Base-by-base conservation (phyloP, 2,888 invertebrate genomes). In the Brenthis hecate region DNA sequence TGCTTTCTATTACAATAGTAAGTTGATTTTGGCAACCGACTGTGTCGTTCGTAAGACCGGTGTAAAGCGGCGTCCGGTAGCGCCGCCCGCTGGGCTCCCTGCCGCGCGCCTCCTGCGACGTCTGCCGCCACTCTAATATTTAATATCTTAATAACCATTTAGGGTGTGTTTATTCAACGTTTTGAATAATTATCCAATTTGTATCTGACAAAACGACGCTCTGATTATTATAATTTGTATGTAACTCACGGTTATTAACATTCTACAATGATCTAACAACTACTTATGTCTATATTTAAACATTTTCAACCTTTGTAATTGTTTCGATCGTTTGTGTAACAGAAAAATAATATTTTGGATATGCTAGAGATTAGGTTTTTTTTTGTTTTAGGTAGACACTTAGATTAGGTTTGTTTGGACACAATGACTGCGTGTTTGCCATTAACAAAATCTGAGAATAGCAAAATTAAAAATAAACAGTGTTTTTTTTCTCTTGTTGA, bases 81-180 rank as follows among this genome's bases (percentile, higher is more conserved):
- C 89, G 82, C 81, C 83, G 78, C 90, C 91, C 84, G 90, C 89
- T 86, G 89, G 71, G 88, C 81, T 82, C 85, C 91, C 91, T 81
- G 89, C 78, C 72, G 87, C 71, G 89, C 71, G 82, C 80, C 84
- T 85, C 84, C 84, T 82, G 88, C 86, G 56, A 60, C 72, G 72
- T 63, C 62, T 76, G 73, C 70, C 73, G 60, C 80, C 77, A 76
- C 74, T 66, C 72, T 82, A 83, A 88, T 89, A 88, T 89, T 79
- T 91, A 90, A 91, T 91, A 91, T 88, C 91, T 89, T 91, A 91
- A 92, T 92, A 91, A 88, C 86, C 84, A 82, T 85, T 91, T 86
- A 86, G 86, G 83, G 86, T 81, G 76, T 78, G 81, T 84, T 86
- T 84, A 85, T 79, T 81, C 84, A 83, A 81, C 83, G 82, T 81